A percentile compares a stretch with the other conserved stretches of the same genome.
phyloP scores from a whole-genome alignment of 1,140 invertebrate species.

The Hyphantria cunea region DNA sequence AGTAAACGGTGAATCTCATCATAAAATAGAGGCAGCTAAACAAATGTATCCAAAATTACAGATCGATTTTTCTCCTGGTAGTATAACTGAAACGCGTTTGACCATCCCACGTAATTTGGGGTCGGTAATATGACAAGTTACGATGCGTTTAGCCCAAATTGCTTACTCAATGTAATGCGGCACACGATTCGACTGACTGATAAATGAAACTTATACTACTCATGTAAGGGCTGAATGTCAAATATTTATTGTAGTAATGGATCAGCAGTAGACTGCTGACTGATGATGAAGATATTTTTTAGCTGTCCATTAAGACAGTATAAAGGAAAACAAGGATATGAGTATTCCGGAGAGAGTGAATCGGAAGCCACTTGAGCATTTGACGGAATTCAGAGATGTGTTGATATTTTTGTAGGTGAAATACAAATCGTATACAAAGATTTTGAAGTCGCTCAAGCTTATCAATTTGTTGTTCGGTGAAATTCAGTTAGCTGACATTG shows the following conservation, averaged over 20 bases:
- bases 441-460: no score
- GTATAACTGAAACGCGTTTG: slow-evolving; percentile 38
- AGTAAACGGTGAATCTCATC: slow-evolving; percentile 18
- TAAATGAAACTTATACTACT: background rate
- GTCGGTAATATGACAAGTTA: slow-evolving; percentile 47
- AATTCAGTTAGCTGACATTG: no score
- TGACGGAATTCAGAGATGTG: no score
- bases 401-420: no score
- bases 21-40: slow-evolving; percentile 9
- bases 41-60: slow-evolving; percentile 29
- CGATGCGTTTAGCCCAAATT: slow-evolving; percentile 42
- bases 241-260: background rate
- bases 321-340: no score
- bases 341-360: no score
- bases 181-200: slow-evolving; percentile 3
- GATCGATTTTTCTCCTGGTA: slow-evolving; percentile 39
- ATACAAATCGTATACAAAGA: no score
- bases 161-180: slow-evolving; percentile 27
- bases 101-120: slow-evolving; percentile 44
- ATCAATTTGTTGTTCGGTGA: no score
- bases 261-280: no score
- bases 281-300: no score
- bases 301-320: no score
- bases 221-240: background rate
- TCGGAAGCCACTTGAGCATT: no score